These are phyloP conservation scores for Leptinotarsa haldemani DNA, from an alignment of 2,888 invertebrate genomes.

Conservation along the genomic window DNA sequence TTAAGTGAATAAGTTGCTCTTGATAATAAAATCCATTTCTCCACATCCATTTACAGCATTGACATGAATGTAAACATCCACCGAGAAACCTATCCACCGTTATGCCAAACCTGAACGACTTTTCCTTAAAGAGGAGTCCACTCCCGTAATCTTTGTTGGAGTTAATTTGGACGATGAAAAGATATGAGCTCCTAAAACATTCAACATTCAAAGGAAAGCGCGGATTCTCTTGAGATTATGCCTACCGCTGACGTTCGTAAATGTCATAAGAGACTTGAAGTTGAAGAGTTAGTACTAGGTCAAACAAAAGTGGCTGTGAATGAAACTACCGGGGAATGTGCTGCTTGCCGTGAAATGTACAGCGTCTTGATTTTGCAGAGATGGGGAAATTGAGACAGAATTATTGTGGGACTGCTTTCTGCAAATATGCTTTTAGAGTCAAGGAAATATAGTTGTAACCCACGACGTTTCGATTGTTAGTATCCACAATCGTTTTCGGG, in stretches of 20 bases:
- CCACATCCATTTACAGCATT: background rate
- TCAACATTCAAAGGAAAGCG: conserved; percentile 7
- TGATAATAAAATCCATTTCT: background rate
- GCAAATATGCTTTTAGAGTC: background rate
- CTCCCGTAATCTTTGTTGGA: background rate
- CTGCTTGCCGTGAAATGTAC: background rate
- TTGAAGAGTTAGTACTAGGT: background rate
- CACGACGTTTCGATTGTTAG: too few species aligned
- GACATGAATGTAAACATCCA: conserved; percentile 7
- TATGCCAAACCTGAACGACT: background rate
- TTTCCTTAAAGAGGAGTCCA: background rate
- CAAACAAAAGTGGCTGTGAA: conserved; percentile 6
- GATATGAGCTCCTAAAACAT: conserved; percentile 13
- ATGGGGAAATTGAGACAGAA: background rate
- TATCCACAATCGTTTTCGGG: too few species aligned
- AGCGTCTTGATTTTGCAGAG: background rate
- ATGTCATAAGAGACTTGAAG: background rate
- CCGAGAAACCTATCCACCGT: background rate
- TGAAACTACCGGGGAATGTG: background rate
- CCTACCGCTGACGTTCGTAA: background rate
- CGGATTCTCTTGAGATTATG: background rate
- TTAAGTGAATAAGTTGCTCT: too few species aligned
- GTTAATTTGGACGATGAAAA: conserved; percentile 17
- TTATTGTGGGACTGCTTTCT: background rate
- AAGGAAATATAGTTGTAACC: too few species aligned